Evolutionary conservation across 2,113 vertebrate genomes (phyloP).

Genomic region (Alces alces): DNA sequence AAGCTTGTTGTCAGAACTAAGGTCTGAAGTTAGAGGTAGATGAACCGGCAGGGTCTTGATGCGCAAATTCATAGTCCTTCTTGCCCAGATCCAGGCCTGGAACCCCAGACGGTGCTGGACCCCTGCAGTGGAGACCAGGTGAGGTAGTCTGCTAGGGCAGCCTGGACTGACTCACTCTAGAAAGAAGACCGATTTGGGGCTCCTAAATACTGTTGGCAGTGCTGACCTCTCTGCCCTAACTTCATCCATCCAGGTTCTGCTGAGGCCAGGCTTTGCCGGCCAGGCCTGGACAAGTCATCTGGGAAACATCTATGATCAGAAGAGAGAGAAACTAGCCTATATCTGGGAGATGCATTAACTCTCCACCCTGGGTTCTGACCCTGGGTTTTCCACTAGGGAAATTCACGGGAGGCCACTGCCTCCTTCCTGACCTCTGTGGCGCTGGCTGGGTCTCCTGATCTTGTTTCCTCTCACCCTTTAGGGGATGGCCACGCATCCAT

Average conservation of each 20-base stretch:
- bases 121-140: neutral
- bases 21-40: neutral
- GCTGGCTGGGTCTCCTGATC: neutral
- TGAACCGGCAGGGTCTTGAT: neutral
- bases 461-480: neutral
- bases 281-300: slow-evolving; percentile 52
- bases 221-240: neutral
- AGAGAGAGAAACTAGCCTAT: slow-evolving; percentile 46
- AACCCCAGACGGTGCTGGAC: neutral
- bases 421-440: slow-evolving; percentile 33
- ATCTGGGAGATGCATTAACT: slow-evolving; percentile 76
- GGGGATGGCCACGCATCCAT: neutral
- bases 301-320: slow-evolving; percentile 61
- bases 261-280: neutral
- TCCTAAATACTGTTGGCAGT: neutral
- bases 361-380: slow-evolving; percentile 40
- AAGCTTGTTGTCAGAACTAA: neutral
- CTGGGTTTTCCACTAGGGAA: slow-evolving; percentile 58
- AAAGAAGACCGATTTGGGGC: neutral
- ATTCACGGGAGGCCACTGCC: neutral
- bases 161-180: neutral
- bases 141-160: neutral
- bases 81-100: neutral
- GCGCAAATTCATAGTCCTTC: neutral
- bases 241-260: neutral